These are phyloP conservation scores for Gymnoscopelus microlampas DNA, from an alignment of 2,797 vertebrate genomes.

Conservation along the genomic window DNA sequence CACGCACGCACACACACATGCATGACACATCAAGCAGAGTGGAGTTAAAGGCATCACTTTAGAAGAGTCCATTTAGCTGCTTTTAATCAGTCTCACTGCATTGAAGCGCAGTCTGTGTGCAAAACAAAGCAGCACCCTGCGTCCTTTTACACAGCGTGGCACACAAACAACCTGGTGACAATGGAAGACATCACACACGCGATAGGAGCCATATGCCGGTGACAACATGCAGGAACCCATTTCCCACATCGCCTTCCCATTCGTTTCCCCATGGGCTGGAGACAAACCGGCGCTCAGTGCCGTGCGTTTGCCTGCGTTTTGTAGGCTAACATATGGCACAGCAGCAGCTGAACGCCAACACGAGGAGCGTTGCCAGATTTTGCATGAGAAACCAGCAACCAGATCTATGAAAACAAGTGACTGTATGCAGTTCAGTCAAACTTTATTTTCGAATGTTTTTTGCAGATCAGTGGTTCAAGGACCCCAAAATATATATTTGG, in stretches of 20 bases:
- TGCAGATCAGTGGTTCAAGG: too few relatives aligned
- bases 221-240: conserved; percentile 50
- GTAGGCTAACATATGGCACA: conserved; percentile 68
- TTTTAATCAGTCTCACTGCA: conserved; percentile 62
- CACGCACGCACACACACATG: conserved; percentile 39
- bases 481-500: too few relatives aligned
- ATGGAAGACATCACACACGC: conserved; percentile 49
- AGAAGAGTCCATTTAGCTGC: conserved; percentile 61
- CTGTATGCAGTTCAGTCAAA: too few relatives aligned
- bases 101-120: conserved; percentile 41
- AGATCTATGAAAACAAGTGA: too few relatives aligned
- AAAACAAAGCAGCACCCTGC: conserved; percentile 27
- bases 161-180: conserved; percentile 38
- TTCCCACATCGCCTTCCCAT: conserved; percentile 24
- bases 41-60: conserved; percentile 60
- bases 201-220: conserved; percentile 60
- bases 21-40: conserved; percentile 49
- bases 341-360: conserved; percentile 48
- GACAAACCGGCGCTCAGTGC: conserved; percentile 56
- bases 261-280: conserved; percentile 46
- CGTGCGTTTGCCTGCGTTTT: conserved; percentile 44
- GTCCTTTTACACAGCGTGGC: conserved; percentile 36
- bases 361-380: neutral
- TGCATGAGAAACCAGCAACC: neutral
- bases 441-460: too few relatives aligned